Evolutionary conservation across 2,797 vertebrate species (phyloP), one percentile per base, ranked within the genome.

Genomic region (Pangasius krempfi): DNA sequence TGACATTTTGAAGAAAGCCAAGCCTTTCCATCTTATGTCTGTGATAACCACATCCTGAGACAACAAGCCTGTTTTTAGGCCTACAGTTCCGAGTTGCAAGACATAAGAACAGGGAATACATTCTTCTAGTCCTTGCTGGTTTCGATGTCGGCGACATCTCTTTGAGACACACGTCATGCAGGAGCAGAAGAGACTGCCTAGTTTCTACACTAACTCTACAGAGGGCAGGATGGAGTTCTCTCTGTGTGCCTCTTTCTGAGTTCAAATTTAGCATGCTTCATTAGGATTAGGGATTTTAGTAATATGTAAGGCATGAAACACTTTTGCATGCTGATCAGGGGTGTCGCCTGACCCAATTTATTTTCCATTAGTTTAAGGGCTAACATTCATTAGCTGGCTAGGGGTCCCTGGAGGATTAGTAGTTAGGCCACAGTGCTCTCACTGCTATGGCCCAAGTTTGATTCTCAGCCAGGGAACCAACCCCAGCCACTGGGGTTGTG

Each of bases 191-290:
- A 87, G 60, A 25, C 56, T 66, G 33, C n/a, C 7, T 8, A 52
- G 73, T 64, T 66, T 79, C 14, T 80, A 50, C 20, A 25, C 86
- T 22, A 79, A 64, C 58, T 68, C 62, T 18, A n/a, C 16, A 54
- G 72, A 64, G 8, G 83, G 83, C 86, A 86, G 85, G 88, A 89
- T 84, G 84, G 85, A 85, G 64, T 33, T 56, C 16, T 85, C 16
- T 85, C n/a, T 10, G 18, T 33, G 44, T 84, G 14, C 18, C 18
- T 68, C 6, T 52, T 16, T 40, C 25, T 2, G 64, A 64, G 56
- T 40, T 60, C 4, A 60, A 27, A 27, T 58, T 14, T 25, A 60
- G 30, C 9, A 1, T 60, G 30, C 54, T 79, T 56, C 8, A 80
- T 80, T 54, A 60, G 33, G 79, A 79, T 79, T 56, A 58, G 20